A percentile compares a stretch with the other conserved stretches of the same genome.
Conservation (phyloP, 2,888 invertebrate species). For the Eristalis pertinax region DNA sequence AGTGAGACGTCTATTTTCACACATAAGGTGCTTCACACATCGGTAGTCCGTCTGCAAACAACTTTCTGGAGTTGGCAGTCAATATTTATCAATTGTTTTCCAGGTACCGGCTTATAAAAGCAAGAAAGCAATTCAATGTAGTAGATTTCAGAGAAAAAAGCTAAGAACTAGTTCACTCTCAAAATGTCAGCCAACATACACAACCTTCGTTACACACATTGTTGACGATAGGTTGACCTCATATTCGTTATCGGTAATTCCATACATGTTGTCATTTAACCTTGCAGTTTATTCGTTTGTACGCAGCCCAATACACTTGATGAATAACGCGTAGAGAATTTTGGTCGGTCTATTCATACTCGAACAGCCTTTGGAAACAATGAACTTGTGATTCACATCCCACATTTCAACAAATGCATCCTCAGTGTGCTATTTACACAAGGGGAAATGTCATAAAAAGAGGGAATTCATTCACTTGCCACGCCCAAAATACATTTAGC, state of each 20-base stretch:
- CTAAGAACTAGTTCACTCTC: not conserved
- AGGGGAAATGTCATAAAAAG: not conserved
- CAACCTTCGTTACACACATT: not conserved
- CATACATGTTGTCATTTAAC: not conserved
- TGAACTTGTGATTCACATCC: not conserved
- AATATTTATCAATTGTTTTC: too few species aligned
- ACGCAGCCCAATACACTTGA: not conserved
- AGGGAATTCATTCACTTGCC: too few species aligned
- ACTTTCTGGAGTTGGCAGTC: too few species aligned
- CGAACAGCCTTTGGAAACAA: not conserved
- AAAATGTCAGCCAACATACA: not conserved
- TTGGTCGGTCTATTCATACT: not conserved
- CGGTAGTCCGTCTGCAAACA: too few species aligned
- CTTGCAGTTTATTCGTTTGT: not conserved
- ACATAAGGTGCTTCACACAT: too few species aligned
- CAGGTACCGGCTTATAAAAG: too few species aligned
- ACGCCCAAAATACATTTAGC: too few species aligned
- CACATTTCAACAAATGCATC: not conserved
- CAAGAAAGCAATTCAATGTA: too few species aligned
- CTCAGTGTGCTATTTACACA: not conserved
- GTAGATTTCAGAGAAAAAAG: too few species aligned
- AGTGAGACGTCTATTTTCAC: too few species aligned
- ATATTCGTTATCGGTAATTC: not conserved
- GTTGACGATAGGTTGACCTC: not conserved
- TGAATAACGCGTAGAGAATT: not conserved